phyloP scores from a whole-genome alignment of 2,113 vertebrate genomes.

The Indri indri region DNA sequence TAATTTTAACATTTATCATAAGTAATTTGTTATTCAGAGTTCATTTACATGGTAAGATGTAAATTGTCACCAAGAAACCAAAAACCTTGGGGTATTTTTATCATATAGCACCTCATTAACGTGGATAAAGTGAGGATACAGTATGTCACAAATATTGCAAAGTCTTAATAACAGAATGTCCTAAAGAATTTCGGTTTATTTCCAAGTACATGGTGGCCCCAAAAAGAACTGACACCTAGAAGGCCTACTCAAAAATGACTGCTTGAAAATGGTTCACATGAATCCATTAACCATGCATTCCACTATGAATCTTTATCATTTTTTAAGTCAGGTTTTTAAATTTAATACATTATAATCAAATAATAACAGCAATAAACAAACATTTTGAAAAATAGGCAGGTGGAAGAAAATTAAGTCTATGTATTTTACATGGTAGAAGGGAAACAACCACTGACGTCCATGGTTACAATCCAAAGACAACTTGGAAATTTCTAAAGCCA shows the following conservation, averaged over 20 bases:
- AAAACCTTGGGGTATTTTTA: constrained; percentile 1
- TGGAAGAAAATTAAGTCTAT: constrained; percentile 83
- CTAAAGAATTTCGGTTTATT: neutral
- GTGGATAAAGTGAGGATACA: neutral
- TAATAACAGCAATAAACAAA: constrained; percentile 82
- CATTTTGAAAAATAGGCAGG: constrained; percentile 63
- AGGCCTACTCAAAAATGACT: neutral
- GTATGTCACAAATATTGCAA: neutral
- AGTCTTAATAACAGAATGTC: no score
- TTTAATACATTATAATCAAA: constrained; percentile 82
- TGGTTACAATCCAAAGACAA: constrained; percentile 71
- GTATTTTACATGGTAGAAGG: constrained; percentile 88
- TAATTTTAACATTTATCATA: neutral
- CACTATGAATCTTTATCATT: neutral
- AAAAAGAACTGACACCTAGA: neutral
- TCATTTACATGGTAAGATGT: neutral
- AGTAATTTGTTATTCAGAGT: neutral
- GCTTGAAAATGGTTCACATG: neutral
- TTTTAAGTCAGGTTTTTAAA: neutral
- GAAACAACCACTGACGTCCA: constrained; percentile 80
- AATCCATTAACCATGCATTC: neutral
- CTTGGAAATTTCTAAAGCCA: constrained; percentile 72
- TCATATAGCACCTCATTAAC: neutral
- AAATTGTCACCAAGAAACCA: neutral
- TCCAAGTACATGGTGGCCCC: neutral